A percentile compares a stretch with the other conserved stretches of the same genome.
Evolutionary conservation across 2,113 vertebrate genomes (phyloP).

Genomic region (Puffinus mauretanicus): DNA sequence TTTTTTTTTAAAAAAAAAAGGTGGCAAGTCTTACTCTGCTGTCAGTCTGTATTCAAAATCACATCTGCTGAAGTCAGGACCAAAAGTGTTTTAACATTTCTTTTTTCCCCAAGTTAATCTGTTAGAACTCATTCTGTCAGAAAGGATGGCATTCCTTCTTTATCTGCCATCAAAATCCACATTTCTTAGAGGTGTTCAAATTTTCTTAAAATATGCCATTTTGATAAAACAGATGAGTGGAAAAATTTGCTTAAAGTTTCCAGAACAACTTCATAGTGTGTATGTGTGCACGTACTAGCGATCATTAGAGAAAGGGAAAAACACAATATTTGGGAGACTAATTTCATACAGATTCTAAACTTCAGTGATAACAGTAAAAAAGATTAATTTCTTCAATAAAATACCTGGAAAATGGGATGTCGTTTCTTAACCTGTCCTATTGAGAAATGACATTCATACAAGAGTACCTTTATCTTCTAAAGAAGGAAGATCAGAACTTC

Average conservation of each 20-base stretch:
- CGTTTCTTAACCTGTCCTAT: neutral
- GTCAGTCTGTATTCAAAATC: neutral
- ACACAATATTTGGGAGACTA: neutral
- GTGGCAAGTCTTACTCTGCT: neutral
- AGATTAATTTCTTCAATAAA: neutral
- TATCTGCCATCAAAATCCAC: neutral
- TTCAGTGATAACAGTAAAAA: neutral
- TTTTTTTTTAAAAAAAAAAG: neutral
- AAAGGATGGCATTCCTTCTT: neutral
- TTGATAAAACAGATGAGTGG: neutral
- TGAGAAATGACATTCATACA: neutral
- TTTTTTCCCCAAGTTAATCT: neutral
- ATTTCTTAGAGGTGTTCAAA: neutral
- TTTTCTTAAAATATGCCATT: neutral
- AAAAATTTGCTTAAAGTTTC: neutral
- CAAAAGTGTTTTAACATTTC: neutral
- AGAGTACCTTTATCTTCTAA: neutral
- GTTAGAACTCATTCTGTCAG: neutral
- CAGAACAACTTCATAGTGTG: neutral
- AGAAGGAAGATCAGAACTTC: neutral
- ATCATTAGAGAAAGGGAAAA: neutral
- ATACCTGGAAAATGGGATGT: neutral
- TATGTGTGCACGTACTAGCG: neutral
- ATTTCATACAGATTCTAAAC: neutral
- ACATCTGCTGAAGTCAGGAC: neutral